phyloP scores from a whole-genome alignment of 2,113 vertebrate genomes.

The Furnarius figulus region DNA sequence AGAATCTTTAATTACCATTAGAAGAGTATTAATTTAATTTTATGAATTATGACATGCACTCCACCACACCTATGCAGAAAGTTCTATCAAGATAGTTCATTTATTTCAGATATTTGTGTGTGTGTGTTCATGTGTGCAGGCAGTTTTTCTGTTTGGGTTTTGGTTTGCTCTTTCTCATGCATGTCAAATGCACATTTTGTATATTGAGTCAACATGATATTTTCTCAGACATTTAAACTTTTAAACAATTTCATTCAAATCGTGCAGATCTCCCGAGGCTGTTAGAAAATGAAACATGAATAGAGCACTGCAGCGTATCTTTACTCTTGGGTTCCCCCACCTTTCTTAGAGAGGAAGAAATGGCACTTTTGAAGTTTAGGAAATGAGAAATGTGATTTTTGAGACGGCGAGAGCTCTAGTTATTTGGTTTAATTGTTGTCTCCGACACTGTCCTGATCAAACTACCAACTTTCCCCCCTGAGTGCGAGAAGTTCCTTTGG shows the following conservation, averaged over 20 bases:
- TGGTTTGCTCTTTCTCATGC: neutral
- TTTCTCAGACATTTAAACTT: neutral
- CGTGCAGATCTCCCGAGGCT: neutral
- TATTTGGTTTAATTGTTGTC: neutral
- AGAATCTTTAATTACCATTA: constrained; percentile 81
- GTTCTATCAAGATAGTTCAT: neutral
- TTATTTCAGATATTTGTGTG: neutral
- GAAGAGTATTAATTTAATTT: constrained; percentile 77
- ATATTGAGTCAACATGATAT: neutral
- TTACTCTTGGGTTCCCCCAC: neutral
- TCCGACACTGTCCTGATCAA: neutral
- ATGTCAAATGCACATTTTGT: neutral
- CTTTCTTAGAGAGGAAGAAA: neutral
- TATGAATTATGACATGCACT: constrained; percentile 67
- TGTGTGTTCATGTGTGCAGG: neutral
- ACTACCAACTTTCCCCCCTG: neutral
- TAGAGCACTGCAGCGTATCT: neutral
- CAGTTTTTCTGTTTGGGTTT: neutral
- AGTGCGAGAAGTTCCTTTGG: neutral
- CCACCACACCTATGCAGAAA: constrained; percentile 14
- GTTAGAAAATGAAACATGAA: neutral
- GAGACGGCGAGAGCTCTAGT: neutral
- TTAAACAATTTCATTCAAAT: neutral
- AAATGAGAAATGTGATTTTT: neutral
- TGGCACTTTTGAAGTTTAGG: neutral